These are phyloP conservation scores for Muschampia plurimacula DNA, from an alignment of 2,888 invertebrate species.

Conservation along the genomic window DNA sequence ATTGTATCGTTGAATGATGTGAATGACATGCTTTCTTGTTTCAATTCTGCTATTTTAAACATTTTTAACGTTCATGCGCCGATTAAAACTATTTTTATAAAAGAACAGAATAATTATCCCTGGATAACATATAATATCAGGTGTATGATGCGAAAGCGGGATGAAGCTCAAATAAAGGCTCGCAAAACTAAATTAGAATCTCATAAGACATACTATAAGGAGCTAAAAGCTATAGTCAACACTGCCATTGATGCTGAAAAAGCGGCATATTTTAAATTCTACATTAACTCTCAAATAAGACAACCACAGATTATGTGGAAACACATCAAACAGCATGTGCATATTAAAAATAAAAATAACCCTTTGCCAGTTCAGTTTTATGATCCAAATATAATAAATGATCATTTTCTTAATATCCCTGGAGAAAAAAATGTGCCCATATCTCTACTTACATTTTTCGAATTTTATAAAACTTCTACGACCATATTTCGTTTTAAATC, in stretches of 20 bases:
- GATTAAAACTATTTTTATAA: neutral
- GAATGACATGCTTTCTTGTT: neutral
- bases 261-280: neutral
- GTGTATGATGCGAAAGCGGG: neutral
- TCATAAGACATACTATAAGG: constrained; percentile 2
- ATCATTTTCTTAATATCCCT: neutral
- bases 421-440: neutral
- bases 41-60: neutral
- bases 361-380: neutral
- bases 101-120: neutral
- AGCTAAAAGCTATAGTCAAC: neutral
- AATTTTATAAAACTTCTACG: neutral
- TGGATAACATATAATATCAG: constrained; percentile 4
- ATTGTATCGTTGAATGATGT: neutral
- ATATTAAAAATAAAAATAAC: neutral
- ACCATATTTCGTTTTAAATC: neutral
- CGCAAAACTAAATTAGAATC: neutral
- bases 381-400: neutral
- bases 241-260: constrained; percentile 2
- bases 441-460: neutral
- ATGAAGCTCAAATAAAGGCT: neutral
- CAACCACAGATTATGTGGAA: neutral
- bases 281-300: neutral
- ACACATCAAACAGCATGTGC: constrained; percentile 1
- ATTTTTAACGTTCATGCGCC: neutral